Evolutionary conservation across 2,888 invertebrate genomes (phyloP).

Genomic region (Synanthedon formicaeformis): DNA sequence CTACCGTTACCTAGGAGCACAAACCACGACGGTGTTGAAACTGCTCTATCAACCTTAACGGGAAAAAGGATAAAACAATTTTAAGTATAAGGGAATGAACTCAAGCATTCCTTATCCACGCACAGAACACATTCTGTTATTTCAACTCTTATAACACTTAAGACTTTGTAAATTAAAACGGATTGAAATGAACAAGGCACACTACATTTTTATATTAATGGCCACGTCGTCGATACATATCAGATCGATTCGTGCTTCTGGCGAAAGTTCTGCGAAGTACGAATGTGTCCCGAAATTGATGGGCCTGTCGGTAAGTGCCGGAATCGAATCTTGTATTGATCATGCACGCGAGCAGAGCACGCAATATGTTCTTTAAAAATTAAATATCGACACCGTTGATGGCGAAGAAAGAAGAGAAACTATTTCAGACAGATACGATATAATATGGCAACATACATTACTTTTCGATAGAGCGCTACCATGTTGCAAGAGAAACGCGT

Average conservation of each 20-base stretch:
- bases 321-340: conserved; percentile 44
- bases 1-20: no score
- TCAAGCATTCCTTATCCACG: no score
- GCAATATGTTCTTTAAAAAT: conserved; percentile 46
- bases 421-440: conserved; percentile 1
- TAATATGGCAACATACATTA: conserved; percentile 4
- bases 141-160: no score
- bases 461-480: neutral
- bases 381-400: conserved; percentile 9
- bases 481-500: no score
- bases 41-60: no score
- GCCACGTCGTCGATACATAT: conserved; percentile 37
- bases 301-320: conserved; percentile 43
- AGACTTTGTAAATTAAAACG: no score
- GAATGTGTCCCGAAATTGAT: conserved; percentile 59
- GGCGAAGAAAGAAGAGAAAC: conserved; percentile 7
- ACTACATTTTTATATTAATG: conserved; percentile 18
- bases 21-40: no score
- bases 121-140: no score
- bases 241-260: conserved; percentile 41
- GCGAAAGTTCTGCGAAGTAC: conserved; percentile 59
- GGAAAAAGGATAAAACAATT: no score
- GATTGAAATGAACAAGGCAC: neutral
- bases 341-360: conserved; percentile 44
- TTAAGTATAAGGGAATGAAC: no score